Percentiles rank a stretch among this genome's conserved stretches.
These are phyloP conservation scores for Rhagonycha lutea DNA, from an alignment of 2,888 invertebrate genomes.

Conservation along the genomic window DNA sequence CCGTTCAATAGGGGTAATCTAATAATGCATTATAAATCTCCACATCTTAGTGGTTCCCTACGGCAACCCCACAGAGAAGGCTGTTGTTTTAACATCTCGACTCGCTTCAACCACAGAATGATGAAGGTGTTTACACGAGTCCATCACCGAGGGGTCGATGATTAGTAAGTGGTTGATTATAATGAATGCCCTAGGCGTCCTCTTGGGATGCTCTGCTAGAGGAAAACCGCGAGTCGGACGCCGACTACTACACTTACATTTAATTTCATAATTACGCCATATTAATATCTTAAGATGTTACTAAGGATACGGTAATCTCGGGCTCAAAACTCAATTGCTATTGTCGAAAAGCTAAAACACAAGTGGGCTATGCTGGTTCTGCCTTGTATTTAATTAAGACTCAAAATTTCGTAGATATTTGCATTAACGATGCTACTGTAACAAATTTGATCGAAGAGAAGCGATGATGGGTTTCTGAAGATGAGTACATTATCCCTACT, in stretches of 20 bases:
- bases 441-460: constrained; percentile 17
- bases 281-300: constrained; percentile 52
- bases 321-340: constrained; percentile 32
- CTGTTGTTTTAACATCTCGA: constrained; percentile 23
- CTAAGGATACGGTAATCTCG: constrained; percentile 48
- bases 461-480: constrained; percentile 4
- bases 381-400: constrained; percentile 29
- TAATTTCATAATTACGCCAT: constrained; percentile 50
- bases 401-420: constrained; percentile 22
- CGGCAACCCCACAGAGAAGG: constrained; percentile 6
- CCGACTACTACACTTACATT: constrained; percentile 30
- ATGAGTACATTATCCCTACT: constrained; percentile 5
- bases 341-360: constrained; percentile 12
- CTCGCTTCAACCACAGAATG: constrained; percentile 44
- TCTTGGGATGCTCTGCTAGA: constrained; percentile 10
- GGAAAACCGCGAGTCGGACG: constrained; percentile 13
- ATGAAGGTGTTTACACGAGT: constrained; percentile 50
- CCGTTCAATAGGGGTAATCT: background rate
- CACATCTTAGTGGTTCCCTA: constrained; percentile 7
- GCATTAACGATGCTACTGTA: constrained; percentile 9
- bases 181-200: constrained; percentile 44
- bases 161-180: constrained; percentile 49
- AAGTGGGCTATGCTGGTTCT: constrained; percentile 4
- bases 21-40: background rate
- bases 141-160: constrained; percentile 44